Base-by-base conservation (phyloP, 2,888 invertebrate species). In the Spisula subtruncata region DNA sequence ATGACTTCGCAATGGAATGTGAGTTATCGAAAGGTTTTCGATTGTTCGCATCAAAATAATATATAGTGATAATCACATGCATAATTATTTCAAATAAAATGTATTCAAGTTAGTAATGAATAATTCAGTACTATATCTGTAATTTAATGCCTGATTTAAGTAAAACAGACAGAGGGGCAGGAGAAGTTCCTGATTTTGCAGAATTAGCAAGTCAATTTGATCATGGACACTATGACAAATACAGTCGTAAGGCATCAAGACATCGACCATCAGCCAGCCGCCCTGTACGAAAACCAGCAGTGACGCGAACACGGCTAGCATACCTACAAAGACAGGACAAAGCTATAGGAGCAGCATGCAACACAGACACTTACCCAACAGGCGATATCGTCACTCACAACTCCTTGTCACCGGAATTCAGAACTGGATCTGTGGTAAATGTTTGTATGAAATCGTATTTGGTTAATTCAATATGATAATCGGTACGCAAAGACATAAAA, bases 171-270 rank as follows among this genome's bases (percentile, higher is more conserved):
- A 66, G 29, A 14, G 35, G 82, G 29, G 0, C 20, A 25, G 66
- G 66, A 35, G n/a, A n/a, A n/a, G 79, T 90, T n/a, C 90, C 90
- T 41, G 85, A 83, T 46, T 86, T 90, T 80, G 86, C 85, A 12
- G 86, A 85, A 56, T 88, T 90, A 80, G 90, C 90, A 5, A 85
- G 86, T 41, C 90, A 90, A 54, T 90, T 80, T 54, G 86, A 86
- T 41, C 48, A 79, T 4, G 85, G 75, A 20, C 85, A 87, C 14
- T 90, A 90, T 51, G 83, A 90, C 56, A 82, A 88, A 71, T 90
- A 71, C 51, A 90, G 90, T 41, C 41, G 90, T 80, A 85, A 85
- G 75, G 66, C 60, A 20, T 46, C 87, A 0, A 79, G 20, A 0
- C 81, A 85, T 1, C 71, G 85, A 2, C 41, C 56, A 20, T 54